Evolutionary conservation across 2,113 vertebrate genomes (phyloP).

Genomic region (Bostrychus sinensis): DNA sequence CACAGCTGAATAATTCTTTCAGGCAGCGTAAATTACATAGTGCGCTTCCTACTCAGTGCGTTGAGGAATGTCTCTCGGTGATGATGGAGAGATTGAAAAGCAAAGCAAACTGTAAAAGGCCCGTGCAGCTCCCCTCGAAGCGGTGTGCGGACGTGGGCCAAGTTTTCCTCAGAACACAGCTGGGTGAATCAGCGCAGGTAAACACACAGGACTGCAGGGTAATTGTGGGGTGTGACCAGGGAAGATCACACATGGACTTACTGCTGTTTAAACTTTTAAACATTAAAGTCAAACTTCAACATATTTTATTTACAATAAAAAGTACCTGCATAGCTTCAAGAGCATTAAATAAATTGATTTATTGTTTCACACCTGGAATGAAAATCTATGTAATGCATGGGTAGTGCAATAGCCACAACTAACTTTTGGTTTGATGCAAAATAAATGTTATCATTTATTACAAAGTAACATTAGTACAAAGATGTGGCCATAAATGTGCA

Average conservation of each 20-base stretch:
- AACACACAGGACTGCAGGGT: conserved; percentile 53
- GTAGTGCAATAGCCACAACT: too few relatives aligned
- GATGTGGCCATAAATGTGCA: too few relatives aligned
- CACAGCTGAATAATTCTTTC: conserved; percentile 65
- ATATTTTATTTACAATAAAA: not conserved
- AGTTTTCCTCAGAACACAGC: conserved; percentile 38
- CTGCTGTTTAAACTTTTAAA: conserved; percentile 25
- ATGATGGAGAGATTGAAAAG: conserved; percentile 69
- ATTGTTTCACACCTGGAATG: too few relatives aligned
- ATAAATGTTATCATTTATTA: too few relatives aligned
- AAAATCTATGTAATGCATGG: too few relatives aligned
- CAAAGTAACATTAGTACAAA: too few relatives aligned
- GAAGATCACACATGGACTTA: conserved; percentile 48
- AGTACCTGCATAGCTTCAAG: too few relatives aligned
- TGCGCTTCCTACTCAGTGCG: conserved; percentile 55
- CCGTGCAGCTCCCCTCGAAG: conserved; percentile 52
- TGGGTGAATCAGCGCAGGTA: conserved; percentile 55
- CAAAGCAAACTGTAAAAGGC: conserved; percentile 52
- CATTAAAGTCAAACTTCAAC: conserved; percentile 6
- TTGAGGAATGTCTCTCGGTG: conserved; percentile 64
- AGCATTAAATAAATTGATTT: not conserved
- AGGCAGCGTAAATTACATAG: conserved; percentile 70
- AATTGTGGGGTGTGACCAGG: conserved; percentile 55
- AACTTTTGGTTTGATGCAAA: too few relatives aligned
- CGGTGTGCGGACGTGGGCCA: conserved; percentile 46